Evolutionary conservation across 2,797 vertebrate genomes (phyloP), one percentile per base, ranked within the genome.

Genomic region (Anguilla anguilla): DNA sequence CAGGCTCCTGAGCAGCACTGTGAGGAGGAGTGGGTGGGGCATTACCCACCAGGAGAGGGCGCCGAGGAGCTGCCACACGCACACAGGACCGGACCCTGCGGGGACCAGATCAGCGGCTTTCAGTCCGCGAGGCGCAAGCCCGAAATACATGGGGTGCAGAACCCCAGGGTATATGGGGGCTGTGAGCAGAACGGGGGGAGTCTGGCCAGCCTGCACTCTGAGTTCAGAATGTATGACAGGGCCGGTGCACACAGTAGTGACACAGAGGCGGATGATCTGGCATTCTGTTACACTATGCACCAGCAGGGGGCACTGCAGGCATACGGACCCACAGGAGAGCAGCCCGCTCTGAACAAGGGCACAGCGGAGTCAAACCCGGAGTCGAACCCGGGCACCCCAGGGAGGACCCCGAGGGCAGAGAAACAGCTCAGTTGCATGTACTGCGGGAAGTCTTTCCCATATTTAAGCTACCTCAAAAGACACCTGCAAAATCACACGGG

Each of bases 381-480:
- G 17, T 49, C 22, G 9, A 81, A 81, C 77, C 13, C 15, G 19
- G 35, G 49, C 39, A 7, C 9, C 43, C 11, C 35, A 19, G 22
- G 43, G 3, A 46, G 25, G 77, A 49, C 15, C 5, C 35, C 13
- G 0, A 22, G 17, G 39, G 39, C 0, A 22, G 22, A 49, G 77
- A 81, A 49, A 49, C 15, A 25, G 77, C 35, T 46, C 77, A 49
- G 6, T 25, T 81, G 77, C 19, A 46, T 49, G 77, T 81, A 46
- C 43, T 81, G 77, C 39, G 77, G 77, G 35, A 81, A 46, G n/a
- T 43, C 31, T 0, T 81, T 43, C 39, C 77, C 77, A 1, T 81
- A 81, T n/a, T 82, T 82, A 49, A 82, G 79, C 28, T 55, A 83
- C 81, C 51, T 53, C 22, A 55, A 53, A 53, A 53, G 82, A 35